A percentile compares a stretch with the other conserved stretches of the same genome.
These are phyloP conservation scores for Pantala flavescens DNA, from an alignment of 1,140 invertebrate genomes.

Conservation along the genomic window DNA sequence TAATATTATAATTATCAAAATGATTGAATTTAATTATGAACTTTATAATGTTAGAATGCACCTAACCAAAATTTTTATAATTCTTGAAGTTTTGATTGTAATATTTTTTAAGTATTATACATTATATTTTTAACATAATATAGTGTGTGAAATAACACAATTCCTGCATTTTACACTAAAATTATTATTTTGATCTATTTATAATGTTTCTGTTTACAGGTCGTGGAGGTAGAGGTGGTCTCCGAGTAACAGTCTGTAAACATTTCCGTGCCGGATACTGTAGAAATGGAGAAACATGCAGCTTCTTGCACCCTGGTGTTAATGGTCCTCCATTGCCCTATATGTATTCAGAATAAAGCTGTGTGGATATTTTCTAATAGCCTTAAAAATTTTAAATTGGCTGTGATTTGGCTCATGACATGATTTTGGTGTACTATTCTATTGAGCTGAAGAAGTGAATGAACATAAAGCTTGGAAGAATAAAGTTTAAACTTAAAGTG, in stretches of 20 bases:
- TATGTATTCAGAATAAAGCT: neutral
- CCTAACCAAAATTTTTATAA: neutral
- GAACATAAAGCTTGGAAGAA: too few species aligned
- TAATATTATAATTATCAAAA: too few species aligned
- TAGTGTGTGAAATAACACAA: too few species aligned
- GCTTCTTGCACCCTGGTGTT: neutral
- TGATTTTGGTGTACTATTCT: too few species aligned
- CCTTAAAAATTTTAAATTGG: neutral
- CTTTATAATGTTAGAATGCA: too few species aligned
- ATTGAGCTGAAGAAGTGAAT: too few species aligned
- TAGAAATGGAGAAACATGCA: neutral
- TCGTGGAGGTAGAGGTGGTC: neutral
- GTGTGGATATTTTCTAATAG: neutral
- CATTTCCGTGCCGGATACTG: neutral
- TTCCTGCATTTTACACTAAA: too few species aligned
- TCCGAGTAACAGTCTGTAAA: neutral
- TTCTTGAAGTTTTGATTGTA: neutral
- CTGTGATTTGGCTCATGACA: neutral
- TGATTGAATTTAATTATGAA: too few species aligned
- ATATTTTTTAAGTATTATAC: neutral
- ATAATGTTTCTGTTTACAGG: too few species aligned
- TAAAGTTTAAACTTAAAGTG: too few species aligned
- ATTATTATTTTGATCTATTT: too few species aligned
- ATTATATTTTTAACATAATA: too few species aligned
- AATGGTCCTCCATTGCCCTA: neutral